Base-by-base conservation (phyloP, 2,113 vertebrate genomes). In the Phodopus roborovskii region DNA sequence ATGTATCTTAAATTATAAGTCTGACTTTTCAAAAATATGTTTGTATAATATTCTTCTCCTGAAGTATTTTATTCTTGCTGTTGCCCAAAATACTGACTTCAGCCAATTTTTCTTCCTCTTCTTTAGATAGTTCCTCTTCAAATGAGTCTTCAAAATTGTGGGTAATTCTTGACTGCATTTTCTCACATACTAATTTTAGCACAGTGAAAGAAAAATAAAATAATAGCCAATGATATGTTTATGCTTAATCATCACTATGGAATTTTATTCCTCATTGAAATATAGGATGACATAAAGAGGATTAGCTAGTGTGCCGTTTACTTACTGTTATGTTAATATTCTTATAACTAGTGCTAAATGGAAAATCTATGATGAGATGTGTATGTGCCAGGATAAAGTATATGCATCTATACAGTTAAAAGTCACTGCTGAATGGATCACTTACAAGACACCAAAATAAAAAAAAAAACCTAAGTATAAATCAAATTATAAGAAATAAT, bases 241-340 rank as follows among this genome's bases (percentile, higher is more conserved):
- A 87, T 94, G 45, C 17, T 60, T 96, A 60, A 84, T 28, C 13
- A 64, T 89, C 39, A 70, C 83, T 91, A 86, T 77, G 88, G n/a
- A 87, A 93, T 91, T 97, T 93, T 89, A 78, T 91, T 94, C 97
- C n/a, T 95, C n/a, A 39, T 62, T 91, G 86, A 97, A 93, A n/a
- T 87, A 28, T 93, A 95, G 56, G 19, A 93, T 94, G 90, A 96
- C 50, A 36, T 53, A 81, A 91, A 66, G 39, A 60, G 5, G 19
- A 53, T 92, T 94, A 85, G 42, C 58, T 20, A 70, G 17, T 88
- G 87, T 94, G 45, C 82, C 89, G 88, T 92, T 96, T 50, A 95
- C 28, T 88, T 95, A 74, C 89, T 91, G 62, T 78, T 96, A 85
- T 91, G 62, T 78, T 96, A 85, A 42, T 48, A 94, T 91, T 22